A percentile compares a stretch with the other conserved stretches of the same genome.
Evolutionary conservation across 2,888 invertebrate species (phyloP).

Genomic region (Phengaris arion): DNA sequence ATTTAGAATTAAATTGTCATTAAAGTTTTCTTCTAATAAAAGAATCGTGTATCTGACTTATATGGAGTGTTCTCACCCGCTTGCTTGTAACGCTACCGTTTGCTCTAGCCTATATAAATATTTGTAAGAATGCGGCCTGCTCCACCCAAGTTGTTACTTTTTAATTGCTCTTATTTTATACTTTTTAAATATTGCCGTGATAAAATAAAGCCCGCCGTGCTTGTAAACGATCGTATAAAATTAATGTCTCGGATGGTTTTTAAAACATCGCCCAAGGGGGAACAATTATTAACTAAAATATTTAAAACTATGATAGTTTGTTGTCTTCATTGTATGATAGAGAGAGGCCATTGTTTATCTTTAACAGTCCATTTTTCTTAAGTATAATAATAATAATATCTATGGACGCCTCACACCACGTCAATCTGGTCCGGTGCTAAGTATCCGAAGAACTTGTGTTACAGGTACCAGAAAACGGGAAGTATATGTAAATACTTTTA

Average conservation of each 20-base stretch:
- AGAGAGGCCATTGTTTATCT: too few species aligned
- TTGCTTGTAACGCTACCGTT: slow-evolving; percentile 75
- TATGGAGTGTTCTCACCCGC: neutral
- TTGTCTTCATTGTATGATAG: neutral
- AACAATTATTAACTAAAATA: slow-evolving; percentile 9
- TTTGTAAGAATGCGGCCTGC: slow-evolving; percentile 66
- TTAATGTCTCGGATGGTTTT: slow-evolving; percentile 52
- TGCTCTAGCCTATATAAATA: slow-evolving; percentile 70
- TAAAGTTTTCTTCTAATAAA: neutral
- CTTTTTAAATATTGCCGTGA: slow-evolving; percentile 66
- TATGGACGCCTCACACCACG: too few species aligned
- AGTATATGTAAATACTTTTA: too few species aligned
- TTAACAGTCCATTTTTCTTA: too few species aligned
- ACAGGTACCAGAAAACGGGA: too few species aligned
- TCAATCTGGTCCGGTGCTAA: too few species aligned
- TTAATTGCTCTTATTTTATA: slow-evolving; percentile 72
- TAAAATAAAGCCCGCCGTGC: slow-evolving; percentile 58
- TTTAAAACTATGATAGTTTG: slow-evolving; percentile 41
- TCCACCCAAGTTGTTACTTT: slow-evolving; percentile 58
- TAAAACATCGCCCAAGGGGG: slow-evolving; percentile 17
- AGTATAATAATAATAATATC: too few species aligned
- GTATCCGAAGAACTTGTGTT: too few species aligned
- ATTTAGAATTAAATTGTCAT: too few species aligned
- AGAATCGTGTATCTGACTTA: neutral
- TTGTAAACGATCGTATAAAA: slow-evolving; percentile 61